phyloP scores from a whole-genome alignment of 1,140 invertebrate genomes.

The Drosophila nasuta region DNA sequence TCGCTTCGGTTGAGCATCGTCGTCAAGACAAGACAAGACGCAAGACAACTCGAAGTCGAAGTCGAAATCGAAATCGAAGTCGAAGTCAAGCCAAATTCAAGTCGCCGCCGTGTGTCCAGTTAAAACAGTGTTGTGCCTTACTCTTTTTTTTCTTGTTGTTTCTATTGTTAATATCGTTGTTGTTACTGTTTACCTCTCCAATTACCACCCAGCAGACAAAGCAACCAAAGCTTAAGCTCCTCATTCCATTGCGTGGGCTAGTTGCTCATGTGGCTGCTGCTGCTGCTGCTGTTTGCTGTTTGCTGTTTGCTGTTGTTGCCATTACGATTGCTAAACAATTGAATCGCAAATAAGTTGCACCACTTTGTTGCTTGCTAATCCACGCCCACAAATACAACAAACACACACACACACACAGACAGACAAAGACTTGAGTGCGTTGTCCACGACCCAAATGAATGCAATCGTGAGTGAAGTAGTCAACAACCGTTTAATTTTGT shows the following conservation, averaged over 20 bases:
- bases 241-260: conserved; percentile 25
- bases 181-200: conserved; percentile 58
- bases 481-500: no score
- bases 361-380: conserved; percentile 17
- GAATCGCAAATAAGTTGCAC: conserved; percentile 51
- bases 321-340: conserved; percentile 49
- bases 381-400: conserved; percentile 2
- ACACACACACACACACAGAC: conserved; percentile 2
- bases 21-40: conserved; percentile 20
- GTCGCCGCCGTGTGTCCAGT: conserved; percentile 38
- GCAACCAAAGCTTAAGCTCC: conserved; percentile 10
- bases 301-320: conserved; percentile 37
- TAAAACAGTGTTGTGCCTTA: conserved; percentile 30
- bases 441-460: conserved; percentile 11
- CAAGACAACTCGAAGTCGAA: conserved; percentile 13
- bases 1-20: conserved; percentile 71
- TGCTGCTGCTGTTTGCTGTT: conserved; percentile 33
- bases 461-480: conserved; percentile 10
- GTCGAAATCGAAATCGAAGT: conserved; percentile 16
- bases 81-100: conserved; percentile 20
- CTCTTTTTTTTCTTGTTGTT: conserved; percentile 28
- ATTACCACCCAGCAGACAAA: conserved; percentile 57
- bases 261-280: conserved; percentile 17
- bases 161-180: conserved; percentile 25
- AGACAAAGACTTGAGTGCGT: conserved; percentile 1